Evolutionary conservation across 2,113 vertebrate species (phyloP).

Genomic region (Marcusenius ussheri): DNA sequence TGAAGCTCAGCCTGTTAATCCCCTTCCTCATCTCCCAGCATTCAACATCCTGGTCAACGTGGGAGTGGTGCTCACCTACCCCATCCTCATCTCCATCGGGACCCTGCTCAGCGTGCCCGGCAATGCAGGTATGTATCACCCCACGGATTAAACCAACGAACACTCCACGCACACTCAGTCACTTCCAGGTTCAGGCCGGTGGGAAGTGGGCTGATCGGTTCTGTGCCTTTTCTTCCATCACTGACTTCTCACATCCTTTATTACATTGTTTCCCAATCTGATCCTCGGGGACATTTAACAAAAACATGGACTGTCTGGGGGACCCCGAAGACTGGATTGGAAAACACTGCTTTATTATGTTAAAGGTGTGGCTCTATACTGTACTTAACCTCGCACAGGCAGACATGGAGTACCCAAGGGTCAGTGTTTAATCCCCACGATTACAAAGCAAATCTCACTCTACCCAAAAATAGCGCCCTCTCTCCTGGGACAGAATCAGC

Average conservation of each 20-base stretch:
- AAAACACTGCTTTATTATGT: background rate
- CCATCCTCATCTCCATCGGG: conserved; percentile 94
- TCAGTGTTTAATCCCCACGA: conserved; percentile 42
- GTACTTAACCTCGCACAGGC: background rate
- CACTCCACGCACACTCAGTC: background rate
- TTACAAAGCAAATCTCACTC: background rate
- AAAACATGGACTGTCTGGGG: background rate
- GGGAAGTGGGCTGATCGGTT: background rate
- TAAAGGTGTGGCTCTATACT: background rate
- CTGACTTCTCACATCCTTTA: background rate
- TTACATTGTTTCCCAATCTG: background rate
- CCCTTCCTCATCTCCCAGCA: conserved; percentile 55
- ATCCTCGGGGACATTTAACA: background rate
- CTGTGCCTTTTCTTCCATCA: background rate
- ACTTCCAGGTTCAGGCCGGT: background rate
- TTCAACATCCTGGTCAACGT: conserved; percentile 96
- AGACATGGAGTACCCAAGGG: conserved; percentile 29
- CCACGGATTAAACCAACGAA: background rate
- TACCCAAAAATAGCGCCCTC: conserved; percentile 9
- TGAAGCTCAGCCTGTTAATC: background rate
- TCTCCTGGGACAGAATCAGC: conserved; percentile 43
- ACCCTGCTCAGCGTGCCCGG: conserved; percentile 95
- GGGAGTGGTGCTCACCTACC: conserved; percentile 90
- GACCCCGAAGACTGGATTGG: background rate
- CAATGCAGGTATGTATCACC: conserved; percentile 76